Percentiles rank a stretch among this genome's conserved stretches.
Conservation (phyloP, 2,888 invertebrate genomes). For the Sphecodes monilicornis region DNA sequence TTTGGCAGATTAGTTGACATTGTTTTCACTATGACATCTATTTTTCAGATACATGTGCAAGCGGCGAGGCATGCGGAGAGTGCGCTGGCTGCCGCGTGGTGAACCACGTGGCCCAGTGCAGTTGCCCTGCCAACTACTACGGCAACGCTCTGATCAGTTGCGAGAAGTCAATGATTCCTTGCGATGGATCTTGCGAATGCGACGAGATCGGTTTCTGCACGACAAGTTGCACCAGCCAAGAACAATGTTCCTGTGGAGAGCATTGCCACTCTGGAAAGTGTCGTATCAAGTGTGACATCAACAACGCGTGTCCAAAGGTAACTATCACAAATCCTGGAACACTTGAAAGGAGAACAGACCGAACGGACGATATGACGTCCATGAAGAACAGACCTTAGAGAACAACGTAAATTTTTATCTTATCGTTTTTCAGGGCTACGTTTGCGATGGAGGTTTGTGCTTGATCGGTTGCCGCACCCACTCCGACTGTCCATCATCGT, state of each 20-base stretch:
- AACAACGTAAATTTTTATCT: background rate
- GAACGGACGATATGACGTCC: no score
- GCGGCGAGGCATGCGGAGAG: constrained; percentile 90
- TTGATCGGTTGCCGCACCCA: constrained; percentile 92
- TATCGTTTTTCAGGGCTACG: constrained; percentile 87
- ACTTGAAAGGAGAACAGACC: background rate
- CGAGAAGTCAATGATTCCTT: constrained; percentile 89
- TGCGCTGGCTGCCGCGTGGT: constrained; percentile 93
- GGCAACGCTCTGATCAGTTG: constrained; percentile 94
- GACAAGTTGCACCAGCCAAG: constrained; percentile 87
- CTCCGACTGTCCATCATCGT: constrained; percentile 91
- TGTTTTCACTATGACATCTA: background rate
- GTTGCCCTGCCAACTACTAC: constrained; percentile 91
- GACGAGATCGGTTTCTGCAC: constrained; percentile 93
- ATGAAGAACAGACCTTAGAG: no score
- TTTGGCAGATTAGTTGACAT: no score
- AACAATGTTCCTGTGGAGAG: constrained; percentile 93
- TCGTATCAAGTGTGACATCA: constrained; percentile 89
- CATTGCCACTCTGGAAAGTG: constrained; percentile 91
- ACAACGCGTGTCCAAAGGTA: constrained; percentile 88
- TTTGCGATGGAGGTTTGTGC: constrained; percentile 90
- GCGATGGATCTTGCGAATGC: constrained; percentile 92
- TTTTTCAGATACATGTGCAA: constrained; percentile 90
- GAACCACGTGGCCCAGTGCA: constrained; percentile 94
- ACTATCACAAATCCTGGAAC: background rate